phyloP scores from a whole-genome alignment of 92 coral and sea anemone genomes.

The Heliopora coerulea region DNA sequence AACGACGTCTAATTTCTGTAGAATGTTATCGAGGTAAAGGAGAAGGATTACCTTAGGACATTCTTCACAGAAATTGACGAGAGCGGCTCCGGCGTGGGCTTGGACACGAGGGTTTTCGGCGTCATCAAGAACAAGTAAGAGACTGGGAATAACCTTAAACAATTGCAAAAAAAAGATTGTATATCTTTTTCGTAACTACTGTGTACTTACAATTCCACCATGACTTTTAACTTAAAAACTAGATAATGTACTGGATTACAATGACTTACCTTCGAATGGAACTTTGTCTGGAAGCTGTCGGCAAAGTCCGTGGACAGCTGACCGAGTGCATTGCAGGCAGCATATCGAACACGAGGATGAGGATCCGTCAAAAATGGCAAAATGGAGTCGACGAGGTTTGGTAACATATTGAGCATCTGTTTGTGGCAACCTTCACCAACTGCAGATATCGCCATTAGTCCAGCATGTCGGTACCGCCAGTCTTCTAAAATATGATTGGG shows the following conservation, averaged over 20 bases:
- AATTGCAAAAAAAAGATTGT: neutral
- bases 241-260: too few species aligned
- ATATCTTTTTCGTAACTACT: neutral
- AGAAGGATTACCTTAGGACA: conserved; percentile 84
- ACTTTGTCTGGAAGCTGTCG: conserved; percentile 85
- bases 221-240: too few species aligned
- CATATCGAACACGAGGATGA: conserved; percentile 95
- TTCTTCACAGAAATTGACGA: conserved; percentile 95
- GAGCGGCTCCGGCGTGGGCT: conserved; percentile 99
- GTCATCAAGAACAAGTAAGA: conserved; percentile 84
- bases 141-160: conserved; percentile 76
- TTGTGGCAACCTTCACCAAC: conserved; percentile 98
- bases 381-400: conserved; percentile 72
- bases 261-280: conserved; percentile 77
- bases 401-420: conserved; percentile 79
- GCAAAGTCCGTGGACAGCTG: conserved; percentile 99
- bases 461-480: conserved; percentile 99
- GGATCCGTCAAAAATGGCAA: conserved; percentile 81
- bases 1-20: conserved; percentile 80
- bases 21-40: conserved; percentile 76
- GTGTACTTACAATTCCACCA: too few species aligned
- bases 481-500: conserved; percentile 59
- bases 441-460: conserved; percentile 96
- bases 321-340: conserved; percentile 97
- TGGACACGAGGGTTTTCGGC: conserved; percentile 95